Base-by-base conservation (phyloP, 30 jellyfish, hydroid and myxozoan species). In the Aurelia sp. region DNA sequence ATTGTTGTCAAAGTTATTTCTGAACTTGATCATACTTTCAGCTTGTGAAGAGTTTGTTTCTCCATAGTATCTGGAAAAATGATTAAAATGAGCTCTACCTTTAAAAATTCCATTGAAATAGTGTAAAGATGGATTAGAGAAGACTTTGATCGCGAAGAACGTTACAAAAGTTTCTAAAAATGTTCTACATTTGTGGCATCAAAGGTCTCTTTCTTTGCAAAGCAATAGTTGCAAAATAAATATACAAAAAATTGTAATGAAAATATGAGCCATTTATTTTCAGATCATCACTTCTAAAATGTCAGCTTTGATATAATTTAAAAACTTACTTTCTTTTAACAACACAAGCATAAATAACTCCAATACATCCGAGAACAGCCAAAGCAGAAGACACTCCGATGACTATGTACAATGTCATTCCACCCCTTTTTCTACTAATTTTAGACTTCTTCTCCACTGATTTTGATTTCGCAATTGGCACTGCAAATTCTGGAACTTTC, bases 21-120 rank as follows among this genome's bases (percentile, higher is more conserved):
- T 40, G 80, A 84, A 84, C 27, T 84, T 84, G 55, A 84, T 73
- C 93, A 84, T 84, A 50, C 93, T 72, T 50, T 84, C 93, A 19
- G 93, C 70, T 30, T 84, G 93, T n/a, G 79, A 57, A 13, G 87
- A 57, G 61, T 84, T 84, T 4, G 50, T 50, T 75, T 84, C 93
- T 18, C 76, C 87, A 63, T 84, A 84, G 31, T 65, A 84, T 44
- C 93, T 84, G 81, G n/a, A 41, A 57, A 65, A 11, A 40, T 62
- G 33, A 27, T 27, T 2, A 27, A 27, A 27, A 27, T 2, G 33
- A 27, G 33, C 2, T 1, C 2, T 27, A 27, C 33, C 2, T 27
- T 27, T 27, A 27, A 27, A 27, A 27, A 27, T 27, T 1, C 33
- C 33, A 27, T 1, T 27, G 2, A 27, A 27, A 27, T 27, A 27